Percentiles rank a stretch among this genome's conserved stretches.
Evolutionary conservation across 2,113 vertebrate genomes (phyloP).

Genomic region (Pluvianellus socialis): DNA sequence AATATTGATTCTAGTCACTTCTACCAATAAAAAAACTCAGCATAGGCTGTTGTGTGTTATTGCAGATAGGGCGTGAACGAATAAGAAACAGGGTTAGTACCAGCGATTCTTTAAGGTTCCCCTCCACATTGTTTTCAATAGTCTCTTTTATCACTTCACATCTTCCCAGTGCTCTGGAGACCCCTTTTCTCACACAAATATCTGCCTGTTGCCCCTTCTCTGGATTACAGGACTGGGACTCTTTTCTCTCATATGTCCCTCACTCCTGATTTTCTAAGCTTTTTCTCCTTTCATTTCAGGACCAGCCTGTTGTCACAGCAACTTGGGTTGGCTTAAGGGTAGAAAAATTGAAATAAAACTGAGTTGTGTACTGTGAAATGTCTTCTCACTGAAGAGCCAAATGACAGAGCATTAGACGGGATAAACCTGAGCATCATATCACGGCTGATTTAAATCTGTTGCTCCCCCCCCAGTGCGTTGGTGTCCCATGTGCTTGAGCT

Average conservation of each 20-base stretch:
- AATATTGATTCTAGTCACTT: background rate
- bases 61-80: background rate
- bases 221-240: background rate
- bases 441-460: background rate
- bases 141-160: background rate
- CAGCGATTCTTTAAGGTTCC: background rate
- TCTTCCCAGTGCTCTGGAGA: background rate
- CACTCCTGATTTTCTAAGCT: background rate
- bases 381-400: background rate
- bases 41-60: background rate
- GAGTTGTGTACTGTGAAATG: background rate
- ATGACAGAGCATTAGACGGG: background rate
- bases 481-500: background rate
- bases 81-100: background rate
- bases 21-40: background rate
- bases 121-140: background rate
- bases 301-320: background rate
- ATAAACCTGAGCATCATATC: background rate
- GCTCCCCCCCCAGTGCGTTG: background rate
- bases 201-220: background rate
- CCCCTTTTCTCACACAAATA: background rate
- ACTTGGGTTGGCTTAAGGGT: background rate
- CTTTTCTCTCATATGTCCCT: background rate
- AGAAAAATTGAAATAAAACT: background rate
- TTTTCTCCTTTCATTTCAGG: background rate